phyloP scores from a whole-genome alignment of 1,140 invertebrate genomes.

The Neodiprion virginianus region DNA sequence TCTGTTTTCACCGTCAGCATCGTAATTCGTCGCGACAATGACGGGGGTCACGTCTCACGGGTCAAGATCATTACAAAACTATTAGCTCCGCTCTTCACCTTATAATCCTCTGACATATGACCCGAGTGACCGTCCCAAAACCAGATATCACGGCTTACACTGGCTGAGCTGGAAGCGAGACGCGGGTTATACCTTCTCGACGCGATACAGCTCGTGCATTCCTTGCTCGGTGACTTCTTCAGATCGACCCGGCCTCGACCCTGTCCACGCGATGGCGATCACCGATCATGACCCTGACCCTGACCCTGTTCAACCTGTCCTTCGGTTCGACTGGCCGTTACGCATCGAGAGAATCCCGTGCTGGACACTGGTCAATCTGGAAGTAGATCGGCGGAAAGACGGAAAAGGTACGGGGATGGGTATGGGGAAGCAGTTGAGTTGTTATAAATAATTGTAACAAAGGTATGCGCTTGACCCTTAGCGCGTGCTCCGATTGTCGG shows the following conservation, averaged over 20 bases:
- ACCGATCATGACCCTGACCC: slow-evolving; percentile 25
- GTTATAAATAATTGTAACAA: slow-evolving; percentile 15
- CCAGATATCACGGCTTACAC: background rate
- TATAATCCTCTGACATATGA: slow-evolving; percentile 34
- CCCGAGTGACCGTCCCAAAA: slow-evolving; percentile 16
- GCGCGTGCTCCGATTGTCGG: background rate
- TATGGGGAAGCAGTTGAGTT: background rate
- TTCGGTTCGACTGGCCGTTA: slow-evolving; percentile 9
- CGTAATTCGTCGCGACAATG: slow-evolving; percentile 32
- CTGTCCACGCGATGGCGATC: slow-evolving; percentile 11
- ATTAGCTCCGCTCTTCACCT: slow-evolving; percentile 39
- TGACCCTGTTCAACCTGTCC: slow-evolving; percentile 11
- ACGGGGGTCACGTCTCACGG: slow-evolving; percentile 48
- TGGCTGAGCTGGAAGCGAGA: background rate
- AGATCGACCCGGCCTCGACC: background rate
- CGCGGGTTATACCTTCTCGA: background rate
- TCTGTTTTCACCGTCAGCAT: slow-evolving; percentile 28
- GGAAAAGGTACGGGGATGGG: too few relatives aligned
- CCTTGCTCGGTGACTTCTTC: background rate
- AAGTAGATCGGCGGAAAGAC: background rate
- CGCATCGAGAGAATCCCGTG: background rate
- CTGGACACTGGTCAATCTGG: slow-evolving; percentile 11
- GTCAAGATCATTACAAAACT: slow-evolving; percentile 45
- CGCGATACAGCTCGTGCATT: background rate
- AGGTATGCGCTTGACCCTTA: background rate